Percentiles rank a stretch among this genome's conserved stretches.
Evolutionary conservation across 1,140 invertebrate species (phyloP).

Genomic region (Zeugodacus cucurbitae): DNA sequence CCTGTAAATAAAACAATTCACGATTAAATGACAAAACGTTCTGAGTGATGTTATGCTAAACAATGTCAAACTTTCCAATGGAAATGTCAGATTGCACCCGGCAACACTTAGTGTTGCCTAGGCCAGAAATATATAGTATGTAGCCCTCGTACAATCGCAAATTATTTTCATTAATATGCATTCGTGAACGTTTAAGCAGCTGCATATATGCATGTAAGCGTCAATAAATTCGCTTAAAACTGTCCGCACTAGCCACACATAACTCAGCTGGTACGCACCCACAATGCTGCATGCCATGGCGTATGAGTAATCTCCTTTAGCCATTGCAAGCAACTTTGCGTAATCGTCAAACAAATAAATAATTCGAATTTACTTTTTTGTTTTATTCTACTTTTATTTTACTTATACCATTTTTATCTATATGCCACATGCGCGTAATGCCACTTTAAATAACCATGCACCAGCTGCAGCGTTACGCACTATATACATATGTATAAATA

Average conservation of each 20-base stretch:
- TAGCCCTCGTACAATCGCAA: no score
- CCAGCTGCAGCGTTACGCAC: background rate
- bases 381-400: background rate
- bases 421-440: background rate
- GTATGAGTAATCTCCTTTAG: slow-evolving; percentile 4
- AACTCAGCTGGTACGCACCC: background rate
- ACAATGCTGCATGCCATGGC: background rate
- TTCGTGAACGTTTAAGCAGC: background rate
- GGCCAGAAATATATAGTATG: no score
- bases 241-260: background rate
- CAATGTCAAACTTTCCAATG: no score
- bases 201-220: background rate
- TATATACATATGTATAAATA: background rate
- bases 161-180: slow-evolving; percentile 25
- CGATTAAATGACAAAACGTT: no score
- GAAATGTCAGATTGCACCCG: no score
- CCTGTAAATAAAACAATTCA: no score
- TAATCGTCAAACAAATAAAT: background rate
- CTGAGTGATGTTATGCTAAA: no score
- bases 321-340: background rate
- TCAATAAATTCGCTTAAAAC: background rate
- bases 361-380: background rate
- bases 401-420: background rate
- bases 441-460: background rate
- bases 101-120: no score